These are phyloP conservation scores for Amphiprion ocellaris DNA, from an alignment of 2,113 vertebrate genomes.

Conservation along the genomic window DNA sequence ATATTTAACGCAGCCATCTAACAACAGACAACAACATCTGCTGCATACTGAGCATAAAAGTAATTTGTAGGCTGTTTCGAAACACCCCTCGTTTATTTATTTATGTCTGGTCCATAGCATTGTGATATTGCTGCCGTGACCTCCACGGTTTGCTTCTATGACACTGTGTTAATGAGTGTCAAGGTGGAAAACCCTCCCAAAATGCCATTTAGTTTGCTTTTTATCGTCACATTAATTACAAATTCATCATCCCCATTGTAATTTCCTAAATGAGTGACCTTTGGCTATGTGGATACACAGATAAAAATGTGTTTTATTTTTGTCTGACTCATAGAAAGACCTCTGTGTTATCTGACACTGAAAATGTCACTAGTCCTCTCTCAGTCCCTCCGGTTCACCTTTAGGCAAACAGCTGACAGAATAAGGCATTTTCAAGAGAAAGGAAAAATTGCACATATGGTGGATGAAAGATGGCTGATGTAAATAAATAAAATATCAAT, in stretches of 20 bases:
- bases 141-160: conserved; percentile 36
- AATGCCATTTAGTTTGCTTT: conserved; percentile 81
- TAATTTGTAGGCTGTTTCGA: background rate
- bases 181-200: conserved; percentile 56
- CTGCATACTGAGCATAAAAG: no score
- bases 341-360: conserved; percentile 80
- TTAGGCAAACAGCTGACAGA: conserved; percentile 45
- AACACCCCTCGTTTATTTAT: background rate
- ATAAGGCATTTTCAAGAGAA: conserved; percentile 39
- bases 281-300: conserved; percentile 70
- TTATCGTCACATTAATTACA: conserved; percentile 78
- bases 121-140: conserved; percentile 46
- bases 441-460: conserved; percentile 21
- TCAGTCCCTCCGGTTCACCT: conserved; percentile 52
- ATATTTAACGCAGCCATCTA: no score
- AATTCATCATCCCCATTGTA: conserved; percentile 80
- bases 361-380: conserved; percentile 82
- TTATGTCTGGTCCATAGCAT: conserved; percentile 20
- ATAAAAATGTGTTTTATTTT: conserved; percentile 73
- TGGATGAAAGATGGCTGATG: conserved; percentile 31
- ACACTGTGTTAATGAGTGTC: conserved; percentile 53
- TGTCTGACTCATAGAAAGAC: conserved; percentile 66
- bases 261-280: conserved; percentile 77
- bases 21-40: no score
- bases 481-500: background rate